Conservation (phyloP, 2,113 vertebrate species). For the Serilophus lunatus region DNA sequence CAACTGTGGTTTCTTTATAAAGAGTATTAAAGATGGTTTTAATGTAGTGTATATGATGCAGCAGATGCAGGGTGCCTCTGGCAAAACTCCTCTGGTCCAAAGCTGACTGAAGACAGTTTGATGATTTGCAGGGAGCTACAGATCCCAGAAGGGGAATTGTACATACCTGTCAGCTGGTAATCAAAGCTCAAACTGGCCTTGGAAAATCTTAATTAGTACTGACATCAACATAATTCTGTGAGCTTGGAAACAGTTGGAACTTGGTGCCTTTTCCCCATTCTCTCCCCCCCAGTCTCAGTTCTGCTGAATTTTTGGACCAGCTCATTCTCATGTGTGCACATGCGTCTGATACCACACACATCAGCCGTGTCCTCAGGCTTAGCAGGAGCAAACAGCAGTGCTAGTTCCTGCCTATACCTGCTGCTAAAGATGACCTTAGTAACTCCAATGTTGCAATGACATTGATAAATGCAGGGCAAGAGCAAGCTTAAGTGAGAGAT, state of each 20-base stretch:
- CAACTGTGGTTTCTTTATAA: slow-evolving; percentile 63
- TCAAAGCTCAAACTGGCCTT: slow-evolving; percentile 23
- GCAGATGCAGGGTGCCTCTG: slow-evolving; percentile 69
- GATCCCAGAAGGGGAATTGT: slow-evolving; percentile 54
- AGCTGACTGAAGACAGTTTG: slow-evolving; percentile 72
- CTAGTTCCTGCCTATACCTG: neutral
- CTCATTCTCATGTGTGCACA: neutral
- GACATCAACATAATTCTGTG: slow-evolving; percentile 59
- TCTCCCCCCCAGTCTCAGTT: neutral
- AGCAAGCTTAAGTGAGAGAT: neutral
- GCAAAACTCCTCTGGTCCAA: slow-evolving; percentile 54
- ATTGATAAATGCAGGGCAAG: neutral
- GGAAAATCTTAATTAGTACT: slow-evolving; percentile 61
- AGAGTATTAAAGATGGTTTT: slow-evolving; percentile 72
- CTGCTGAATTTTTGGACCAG: neutral
- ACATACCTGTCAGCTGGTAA: slow-evolving; percentile 73
- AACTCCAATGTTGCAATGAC: neutral
- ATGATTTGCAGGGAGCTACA: slow-evolving; percentile 68
- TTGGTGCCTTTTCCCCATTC: neutral
- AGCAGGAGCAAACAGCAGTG: neutral
- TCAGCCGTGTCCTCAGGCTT: neutral
- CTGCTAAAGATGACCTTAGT: neutral
- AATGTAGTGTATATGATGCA: slow-evolving; percentile 68
- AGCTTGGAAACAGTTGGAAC: neutral
- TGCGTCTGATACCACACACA: neutral